These are phyloP conservation scores for Acipenser ruthenus DNA, from an alignment of 2,797 vertebrate genomes.

Conservation along the genomic window DNA sequence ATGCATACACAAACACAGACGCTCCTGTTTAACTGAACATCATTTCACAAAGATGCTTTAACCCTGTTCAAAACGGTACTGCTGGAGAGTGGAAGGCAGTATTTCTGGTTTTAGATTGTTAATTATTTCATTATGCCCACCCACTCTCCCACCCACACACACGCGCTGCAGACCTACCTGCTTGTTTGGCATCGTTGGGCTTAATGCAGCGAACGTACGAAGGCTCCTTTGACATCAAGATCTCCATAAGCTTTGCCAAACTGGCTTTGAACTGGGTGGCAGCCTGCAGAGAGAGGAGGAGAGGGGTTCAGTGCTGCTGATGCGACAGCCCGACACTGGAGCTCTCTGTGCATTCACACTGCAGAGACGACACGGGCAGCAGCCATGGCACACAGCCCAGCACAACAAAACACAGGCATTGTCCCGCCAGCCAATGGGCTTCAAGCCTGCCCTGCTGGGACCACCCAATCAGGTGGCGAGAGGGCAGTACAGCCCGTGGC, in stretches of 20 bases:
- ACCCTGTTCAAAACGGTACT: too few relatives aligned
- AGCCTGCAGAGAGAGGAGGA: conserved; percentile 53
- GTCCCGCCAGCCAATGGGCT: conserved; percentile 26
- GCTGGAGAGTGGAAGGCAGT: too few relatives aligned
- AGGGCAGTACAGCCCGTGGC: not conserved
- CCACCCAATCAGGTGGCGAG: not conserved
- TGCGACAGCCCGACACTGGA: not conserved
- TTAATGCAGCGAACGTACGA: conserved; percentile 97
- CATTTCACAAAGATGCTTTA: too few relatives aligned
- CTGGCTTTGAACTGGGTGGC: conserved; percentile 96
- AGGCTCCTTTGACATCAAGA: conserved; percentile 96
- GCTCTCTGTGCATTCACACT: not conserved
- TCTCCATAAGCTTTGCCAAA: conserved; percentile 91
- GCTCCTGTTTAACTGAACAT: too few relatives aligned
- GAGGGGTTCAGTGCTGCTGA: not conserved
- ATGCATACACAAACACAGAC: too few relatives aligned
- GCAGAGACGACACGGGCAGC: not conserved
- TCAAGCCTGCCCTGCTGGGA: not conserved
- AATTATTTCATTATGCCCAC: not conserved
- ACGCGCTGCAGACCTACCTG: conserved; percentile 55
- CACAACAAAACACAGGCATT: conserved; percentile 1
- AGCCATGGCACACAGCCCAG: not conserved
- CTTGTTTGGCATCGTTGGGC: conserved; percentile 92
- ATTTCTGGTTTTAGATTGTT: too few relatives aligned
- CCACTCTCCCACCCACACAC: not conserved